Evolutionary conservation across 2,113 vertebrate genomes (phyloP), one percentile per base, ranked within the genome.

Genomic region (Rhinopomastus cyanomelas): DNA sequence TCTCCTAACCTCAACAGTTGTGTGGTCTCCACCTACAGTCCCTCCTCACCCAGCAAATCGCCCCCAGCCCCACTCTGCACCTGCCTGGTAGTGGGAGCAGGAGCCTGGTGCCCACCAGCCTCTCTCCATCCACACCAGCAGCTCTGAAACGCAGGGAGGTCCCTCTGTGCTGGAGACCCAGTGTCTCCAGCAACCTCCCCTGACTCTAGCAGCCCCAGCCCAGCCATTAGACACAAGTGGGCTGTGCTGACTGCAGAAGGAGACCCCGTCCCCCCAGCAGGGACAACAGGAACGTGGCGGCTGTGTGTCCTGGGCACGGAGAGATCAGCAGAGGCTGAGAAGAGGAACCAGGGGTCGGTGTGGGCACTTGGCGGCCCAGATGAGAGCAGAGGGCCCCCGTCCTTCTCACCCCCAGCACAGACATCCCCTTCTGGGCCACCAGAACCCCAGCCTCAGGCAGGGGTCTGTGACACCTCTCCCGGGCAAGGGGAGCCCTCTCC

Each of bases 191-290:
- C 11, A 29, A 29, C 7, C 8, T 20, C 25, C 44, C 1, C 1
- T 7, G 9, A 30, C 19, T 8, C 57, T 69, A 71, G 49, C 21
- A 64, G 59, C 39, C 16, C 25, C 6, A 6, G 30, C 46, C 12
- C 1, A 27, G 71, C 14, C 1, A 0, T 12, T 7, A 51, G 12
- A 37, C 6, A 52, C 23, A 32, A 52, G 26, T 1, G 2, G 42
- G 39, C 34, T 8, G 17, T 12, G 20, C 14, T n/a, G 20, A 49
- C 2, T 3, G 37, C 46, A 55, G 30, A 9, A 51, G 22, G 16
- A 22, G 34, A 37, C 29, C 0, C 0, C 26, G 42, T 51, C n/a
- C 52, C 48, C 26, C 64, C 30, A 32, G 37, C 1, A 0, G 52
- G 32, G 27, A n/a, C 8, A 20, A 13, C 5, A 4, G 23, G 25